Conservation (phyloP, 2,113 vertebrate species). For the Burhinus oedicnemus region DNA sequence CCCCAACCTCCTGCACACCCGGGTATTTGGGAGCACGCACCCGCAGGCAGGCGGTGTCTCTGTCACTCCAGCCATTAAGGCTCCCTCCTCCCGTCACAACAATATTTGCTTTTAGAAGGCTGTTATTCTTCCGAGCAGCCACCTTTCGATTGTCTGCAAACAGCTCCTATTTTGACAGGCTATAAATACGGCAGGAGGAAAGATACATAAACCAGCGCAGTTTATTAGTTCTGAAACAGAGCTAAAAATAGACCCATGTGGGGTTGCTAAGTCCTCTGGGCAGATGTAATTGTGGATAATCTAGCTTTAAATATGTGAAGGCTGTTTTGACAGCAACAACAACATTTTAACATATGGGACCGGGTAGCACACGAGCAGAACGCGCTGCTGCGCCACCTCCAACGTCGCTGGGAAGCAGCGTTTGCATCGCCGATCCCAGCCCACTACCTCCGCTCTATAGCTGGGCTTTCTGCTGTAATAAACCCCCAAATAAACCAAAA, state of each 20-base stretch:
- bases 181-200: background rate
- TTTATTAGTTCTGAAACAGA: constrained; percentile 10
- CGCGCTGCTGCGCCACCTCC: background rate
- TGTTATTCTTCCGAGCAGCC: background rate
- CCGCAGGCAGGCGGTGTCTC: background rate
- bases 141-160: background rate
- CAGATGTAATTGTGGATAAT: constrained; percentile 66
- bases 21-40: rapidly evolving
- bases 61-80: rapidly evolving
- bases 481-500: background rate
- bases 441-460: rapidly evolving
- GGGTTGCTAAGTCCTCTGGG: constrained; percentile 27
- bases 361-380: background rate
- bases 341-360: constrained; percentile 10
- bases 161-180: background rate
- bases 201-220: background rate
- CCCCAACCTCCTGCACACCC: background rate
- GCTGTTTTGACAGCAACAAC: constrained; percentile 8
- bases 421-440: background rate
- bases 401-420: rapidly evolving
- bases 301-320: constrained; percentile 14
- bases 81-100: background rate
- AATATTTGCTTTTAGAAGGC: background rate
- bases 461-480: background rate
- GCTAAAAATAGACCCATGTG: constrained; percentile 49